Base-by-base conservation (phyloP, 2,113 vertebrate species). In the Mungos mungo region DNA sequence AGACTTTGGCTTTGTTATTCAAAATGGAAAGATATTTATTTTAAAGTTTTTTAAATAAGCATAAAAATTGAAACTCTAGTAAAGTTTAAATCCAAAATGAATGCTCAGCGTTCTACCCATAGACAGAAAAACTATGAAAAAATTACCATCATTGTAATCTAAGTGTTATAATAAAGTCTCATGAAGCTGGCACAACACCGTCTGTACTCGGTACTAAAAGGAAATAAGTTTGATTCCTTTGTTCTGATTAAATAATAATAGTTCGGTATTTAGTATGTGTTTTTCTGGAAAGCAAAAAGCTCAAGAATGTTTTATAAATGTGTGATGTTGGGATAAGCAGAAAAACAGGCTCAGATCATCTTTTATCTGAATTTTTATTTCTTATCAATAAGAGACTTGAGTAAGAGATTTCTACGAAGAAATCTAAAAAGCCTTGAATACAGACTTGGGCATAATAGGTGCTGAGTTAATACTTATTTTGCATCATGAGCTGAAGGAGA, bases 1-100 rank as follows among this genome's bases (percentile, higher is more conserved):
- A 76, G 13, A 57, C 0, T 38, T 88, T 60, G 29, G 4, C n/a
- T 45, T 92, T 93, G 5, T 83, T 71, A 81, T 74, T 93, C 38
- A 52, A 93, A 95, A 38, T 60, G 3, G 18, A 87, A 97, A 92
- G 23, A 68, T 31, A 95, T 88, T 96, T 94, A 57, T 93, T 97
- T 92, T 54, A 90, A 18, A 0, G 38, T 9, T 54, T 54, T 54
- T 60, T 95, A 77, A 81, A 25, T 87, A 95, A 71, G 47, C 47
- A 72, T 90, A 82, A 71, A 96, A 83, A 50, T 79, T n/a, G 5
- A 96, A 50, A 96, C 66, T 3, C 2, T 71, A 81, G 16, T 63
- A 84, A 82, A 94, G 72, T 68, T 87, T 63, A 76, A 89, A 50
- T 45, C 8, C 14, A 96, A 12, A 57, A 71, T 77, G 25, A 96